Evolutionary conservation across 2,113 vertebrate genomes (phyloP), one percentile per base, ranked within the genome.

Genomic region (Urocolius indicus): DNA sequence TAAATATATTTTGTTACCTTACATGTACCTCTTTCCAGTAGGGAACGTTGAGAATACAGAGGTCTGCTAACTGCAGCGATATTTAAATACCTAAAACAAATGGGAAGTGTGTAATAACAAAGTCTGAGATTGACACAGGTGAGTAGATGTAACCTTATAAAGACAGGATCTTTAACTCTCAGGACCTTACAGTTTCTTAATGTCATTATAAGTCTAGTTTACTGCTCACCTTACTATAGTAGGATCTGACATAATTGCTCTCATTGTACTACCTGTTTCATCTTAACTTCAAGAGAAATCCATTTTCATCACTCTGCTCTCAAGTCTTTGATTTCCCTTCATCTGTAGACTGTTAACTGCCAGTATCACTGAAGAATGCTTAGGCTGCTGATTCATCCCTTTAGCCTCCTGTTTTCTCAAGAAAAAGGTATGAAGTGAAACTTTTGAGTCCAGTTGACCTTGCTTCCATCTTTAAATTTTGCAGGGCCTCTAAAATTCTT

Each of bases 111-210:
- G 78, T 34, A 76, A 84, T 65, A 87, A 38, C 11, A n/a, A 73
- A 93, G 54, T 78, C 43, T 4, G 2, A 78, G 52, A 78, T 10
- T 87, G 38, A 61, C 74, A 90, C 36, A 75, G 29, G 19, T 34
- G 83, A 76, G 51, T 30, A 51, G 21, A 29, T 32, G n/a, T 74
- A 74, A 77, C 73, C 45, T 87, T 61, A 72, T n/a, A n/a, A 88
- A 93, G 72, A 71, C 52, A 54, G 51, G 16, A 51, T 90, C 51
- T 90, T 94, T 63, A 80, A 63, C 34, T 83, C 46, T 63, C 59
- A 41, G 41, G 54, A 81, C 54, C 54, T 89, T 51, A 17, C 29
- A 52, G 32, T 46, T 89, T 82, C 86, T 75, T 76, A 43, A 48
- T 75, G 77, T 46, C 65, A n/a, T 72, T 80, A 58, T 62, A 79